phyloP scores from a whole-genome alignment of 2,113 vertebrate species.

The Myrmecobius fasciatus region DNA sequence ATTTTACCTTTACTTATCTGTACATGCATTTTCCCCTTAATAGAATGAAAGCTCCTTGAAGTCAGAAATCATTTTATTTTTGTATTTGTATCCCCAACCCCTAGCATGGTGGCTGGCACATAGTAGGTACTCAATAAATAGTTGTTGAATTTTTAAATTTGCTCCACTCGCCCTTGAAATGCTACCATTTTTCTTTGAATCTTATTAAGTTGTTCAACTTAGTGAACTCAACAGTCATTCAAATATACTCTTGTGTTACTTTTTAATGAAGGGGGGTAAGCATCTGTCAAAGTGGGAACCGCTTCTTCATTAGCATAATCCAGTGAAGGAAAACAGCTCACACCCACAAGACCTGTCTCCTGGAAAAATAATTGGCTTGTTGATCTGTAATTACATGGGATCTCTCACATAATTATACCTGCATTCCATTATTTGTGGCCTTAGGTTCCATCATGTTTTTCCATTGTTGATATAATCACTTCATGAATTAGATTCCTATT shows the following conservation, averaged over 20 bases:
- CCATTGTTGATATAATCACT: neutral
- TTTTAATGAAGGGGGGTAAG: conserved; percentile 22
- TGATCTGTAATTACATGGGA: neutral
- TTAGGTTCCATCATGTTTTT: neutral
- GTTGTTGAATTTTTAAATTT: neutral
- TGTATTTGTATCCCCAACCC: neutral
- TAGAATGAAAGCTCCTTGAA: neutral
- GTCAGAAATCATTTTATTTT: neutral
- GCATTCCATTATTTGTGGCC: neutral
- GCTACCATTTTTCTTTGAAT: neutral
- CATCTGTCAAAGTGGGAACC: neutral
- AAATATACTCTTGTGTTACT: conserved; percentile 10
- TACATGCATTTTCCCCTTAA: neutral
- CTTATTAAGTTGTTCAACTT: neutral
- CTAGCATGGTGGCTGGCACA: too few relatives aligned
- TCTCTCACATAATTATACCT: neutral
- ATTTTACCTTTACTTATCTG: neutral
- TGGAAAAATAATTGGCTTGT: conserved; percentile 1
- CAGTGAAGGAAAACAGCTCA: neutral
- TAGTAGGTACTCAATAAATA: neutral
- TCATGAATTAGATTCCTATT: neutral
- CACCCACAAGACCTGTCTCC: too few relatives aligned
- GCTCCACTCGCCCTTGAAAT: neutral
- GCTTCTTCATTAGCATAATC: neutral
- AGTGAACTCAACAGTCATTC: neutral